A percentile compares a stretch with the other conserved stretches of the same genome.
phyloP scores from a whole-genome alignment of 1,140 invertebrate genomes.

The Dreissena rostriformis region DNA sequence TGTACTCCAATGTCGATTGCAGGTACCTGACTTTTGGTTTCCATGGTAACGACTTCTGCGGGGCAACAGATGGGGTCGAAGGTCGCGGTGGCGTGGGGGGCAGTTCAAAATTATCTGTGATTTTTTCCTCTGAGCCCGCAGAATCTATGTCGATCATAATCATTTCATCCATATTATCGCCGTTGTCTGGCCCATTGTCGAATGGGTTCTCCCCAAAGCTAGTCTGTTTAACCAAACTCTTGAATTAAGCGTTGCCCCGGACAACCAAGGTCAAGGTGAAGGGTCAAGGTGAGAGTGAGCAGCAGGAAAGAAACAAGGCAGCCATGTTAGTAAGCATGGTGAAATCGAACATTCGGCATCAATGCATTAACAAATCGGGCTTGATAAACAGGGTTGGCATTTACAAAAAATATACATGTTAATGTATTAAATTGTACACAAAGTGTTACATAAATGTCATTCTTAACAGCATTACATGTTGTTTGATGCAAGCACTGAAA shows the following conservation, averaged over 20 bases:
- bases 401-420: background rate
- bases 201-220: conserved; percentile 92
- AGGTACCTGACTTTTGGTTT: conserved; percentile 93
- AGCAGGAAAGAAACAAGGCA: conserved; percentile 66
- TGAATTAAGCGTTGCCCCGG: conserved; percentile 63
- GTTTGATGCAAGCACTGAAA: background rate
- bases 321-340: conserved; percentile 57
- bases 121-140: conserved; percentile 71
- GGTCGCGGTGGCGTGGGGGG: conserved; percentile 76
- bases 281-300: conserved; percentile 50
- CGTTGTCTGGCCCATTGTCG: conserved; percentile 73
- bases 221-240: conserved; percentile 95
- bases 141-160: conserved; percentile 66
- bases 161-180: conserved; percentile 73
- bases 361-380: too few relatives aligned
- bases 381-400: background rate
- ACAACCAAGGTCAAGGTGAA: conserved; percentile 47
- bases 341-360: background rate
- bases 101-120: conserved; percentile 57
- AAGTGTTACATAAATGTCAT: background rate
- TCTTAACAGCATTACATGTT: background rate
- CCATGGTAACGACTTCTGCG: conserved; percentile 90
- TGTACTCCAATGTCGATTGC: too few relatives aligned
- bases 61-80: conserved; percentile 70
- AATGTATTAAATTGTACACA: conserved; percentile 1